These are phyloP conservation scores for Thymelicus lineola DNA, from an alignment of 2,888 invertebrate genomes.

Conservation along the genomic window DNA sequence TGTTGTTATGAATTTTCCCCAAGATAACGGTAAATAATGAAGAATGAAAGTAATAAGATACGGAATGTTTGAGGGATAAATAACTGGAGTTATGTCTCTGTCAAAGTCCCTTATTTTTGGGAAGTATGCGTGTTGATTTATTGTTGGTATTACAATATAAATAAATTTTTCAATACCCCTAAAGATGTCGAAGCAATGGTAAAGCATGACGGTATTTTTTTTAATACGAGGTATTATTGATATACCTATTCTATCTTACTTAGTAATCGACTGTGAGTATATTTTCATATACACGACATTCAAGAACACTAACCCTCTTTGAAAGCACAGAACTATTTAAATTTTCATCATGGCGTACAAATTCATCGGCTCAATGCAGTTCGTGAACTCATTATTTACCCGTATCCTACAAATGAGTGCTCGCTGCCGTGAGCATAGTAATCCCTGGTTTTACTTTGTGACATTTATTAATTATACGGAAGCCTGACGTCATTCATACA, in stretches of 20 bases:
- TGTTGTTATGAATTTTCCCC: constrained; percentile 1
- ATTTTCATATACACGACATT: background rate
- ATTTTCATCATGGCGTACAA: too few species aligned
- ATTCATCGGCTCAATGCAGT: too few species aligned
- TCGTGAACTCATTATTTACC: background rate
- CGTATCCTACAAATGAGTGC: background rate
- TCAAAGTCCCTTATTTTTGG: too few species aligned
- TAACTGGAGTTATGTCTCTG: background rate
- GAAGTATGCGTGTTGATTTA: too few species aligned
- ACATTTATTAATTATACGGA: background rate
- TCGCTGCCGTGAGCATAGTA: background rate
- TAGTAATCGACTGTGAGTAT: background rate
- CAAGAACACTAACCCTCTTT: background rate
- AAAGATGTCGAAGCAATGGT: too few species aligned
- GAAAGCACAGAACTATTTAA: background rate
- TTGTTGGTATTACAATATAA: too few species aligned
- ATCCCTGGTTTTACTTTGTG: background rate
- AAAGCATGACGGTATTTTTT: too few species aligned
- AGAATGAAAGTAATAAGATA: background rate
- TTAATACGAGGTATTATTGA: too few species aligned
- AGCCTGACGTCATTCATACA: too few species aligned
- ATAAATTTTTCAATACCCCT: too few species aligned
- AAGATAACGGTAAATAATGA: background rate
- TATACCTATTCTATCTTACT: too few species aligned
- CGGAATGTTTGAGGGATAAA: constrained; percentile 4